A percentile compares a stretch with the other conserved stretches of the same genome.
phyloP scores from a whole-genome alignment of 2,888 invertebrate species.

The Sesia apiformis region DNA sequence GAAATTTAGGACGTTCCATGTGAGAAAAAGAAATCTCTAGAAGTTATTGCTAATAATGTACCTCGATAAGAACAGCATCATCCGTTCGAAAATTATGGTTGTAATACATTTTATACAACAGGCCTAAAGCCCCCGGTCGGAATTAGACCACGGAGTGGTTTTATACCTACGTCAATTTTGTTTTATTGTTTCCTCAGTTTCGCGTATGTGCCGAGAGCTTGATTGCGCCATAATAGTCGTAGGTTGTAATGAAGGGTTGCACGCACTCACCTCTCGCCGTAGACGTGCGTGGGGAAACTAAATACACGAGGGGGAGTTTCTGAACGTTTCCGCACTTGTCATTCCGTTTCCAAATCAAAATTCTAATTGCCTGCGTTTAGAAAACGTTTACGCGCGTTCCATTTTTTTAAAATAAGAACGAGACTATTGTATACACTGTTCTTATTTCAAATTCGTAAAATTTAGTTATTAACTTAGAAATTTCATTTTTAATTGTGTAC shows the following conservation, averaged over 20 bases:
- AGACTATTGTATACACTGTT: too few relatives aligned
- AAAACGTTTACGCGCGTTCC: too few relatives aligned
- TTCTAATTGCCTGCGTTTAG: constrained; percentile 26
- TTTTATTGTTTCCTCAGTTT: constrained; percentile 68
- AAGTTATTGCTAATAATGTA: too few relatives aligned
- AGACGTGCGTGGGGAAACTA: constrained; percentile 53
- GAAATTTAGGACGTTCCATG: too few relatives aligned
- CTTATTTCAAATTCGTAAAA: too few relatives aligned
- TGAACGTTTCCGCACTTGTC: constrained; percentile 58
- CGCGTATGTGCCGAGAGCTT: constrained; percentile 66
- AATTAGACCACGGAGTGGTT: constrained; percentile 59
- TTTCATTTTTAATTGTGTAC: too few relatives aligned
- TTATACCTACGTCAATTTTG: constrained; percentile 66
- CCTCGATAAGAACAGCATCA: too few relatives aligned
- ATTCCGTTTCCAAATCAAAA: constrained; percentile 39
- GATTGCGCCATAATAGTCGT: constrained; percentile 66
- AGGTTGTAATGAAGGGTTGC: constrained; percentile 68
- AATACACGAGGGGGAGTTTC: constrained; percentile 48
- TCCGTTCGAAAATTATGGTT: too few relatives aligned
- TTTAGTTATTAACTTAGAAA: too few relatives aligned
- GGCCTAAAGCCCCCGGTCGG: constrained; percentile 29
- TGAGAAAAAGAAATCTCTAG: too few relatives aligned
- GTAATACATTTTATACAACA: neutral
- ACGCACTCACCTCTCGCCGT: constrained; percentile 38
- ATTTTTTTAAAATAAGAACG: too few relatives aligned